Base-by-base conservation (phyloP, 2,888 invertebrate species). In the Ectemnius lituratus region DNA sequence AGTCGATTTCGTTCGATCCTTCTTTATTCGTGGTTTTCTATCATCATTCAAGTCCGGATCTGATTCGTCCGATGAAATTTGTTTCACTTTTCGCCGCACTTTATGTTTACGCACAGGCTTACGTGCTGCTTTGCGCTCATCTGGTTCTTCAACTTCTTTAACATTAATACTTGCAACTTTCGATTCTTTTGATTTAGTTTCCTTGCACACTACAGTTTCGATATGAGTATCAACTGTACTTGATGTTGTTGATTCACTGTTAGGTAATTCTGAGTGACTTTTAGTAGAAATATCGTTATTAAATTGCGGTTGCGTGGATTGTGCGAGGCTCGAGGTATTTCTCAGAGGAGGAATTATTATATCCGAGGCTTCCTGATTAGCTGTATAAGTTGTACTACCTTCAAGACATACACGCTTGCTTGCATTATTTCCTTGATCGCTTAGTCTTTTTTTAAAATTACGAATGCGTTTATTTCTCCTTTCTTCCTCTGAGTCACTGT, bases 401-500 rank as follows among this genome's bases (percentile, higher is more conserved):
- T 60, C 52, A 56, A 49, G 23, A 23, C 88, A 76, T 11, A 67
- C 63, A 67, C 80, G 78, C 72, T 89, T 89, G 3, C 58, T 8
- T 0, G 64, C 28, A 23, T 67, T 74, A 68, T 18, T 58, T 5
- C 80, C 77, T 6, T 68, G 75, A 16, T 84, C 79, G 4, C 78
- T 81, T 4, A 76, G 46, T 59, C 93, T 92, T 83, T 94, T 94
- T 0, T 93, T 91, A 49, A 93, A 92, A 62, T 94, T 94, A 80
- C 94, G 92, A 52, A 93, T 86, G 82, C 93, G 91, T 76, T 92
- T 92, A 74, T 81, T 86, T 16, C 77, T 84, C 37, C 79, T 77
- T 46, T 93, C 93, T 62, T 91, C 92, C 85, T 95, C 95, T 52
- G 94, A 94, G 80, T 94, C 95, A 90, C 95, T 95, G 81, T 94